Base-by-base conservation (phyloP, 2,113 vertebrate species). In the Carlito syrichta region DNA sequence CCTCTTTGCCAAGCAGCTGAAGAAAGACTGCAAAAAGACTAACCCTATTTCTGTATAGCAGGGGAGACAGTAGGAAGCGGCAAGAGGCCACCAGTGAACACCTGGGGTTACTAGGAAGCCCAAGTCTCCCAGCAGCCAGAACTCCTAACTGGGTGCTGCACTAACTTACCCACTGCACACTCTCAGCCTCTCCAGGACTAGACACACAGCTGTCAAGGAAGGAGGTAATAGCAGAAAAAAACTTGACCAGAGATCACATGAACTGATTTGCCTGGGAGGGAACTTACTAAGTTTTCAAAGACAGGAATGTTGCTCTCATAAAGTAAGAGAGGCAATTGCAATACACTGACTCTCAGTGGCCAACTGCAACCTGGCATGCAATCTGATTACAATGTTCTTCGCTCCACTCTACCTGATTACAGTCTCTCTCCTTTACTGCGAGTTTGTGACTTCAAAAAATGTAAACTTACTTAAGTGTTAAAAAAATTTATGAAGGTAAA, bases 371-470 rank as follows among this genome's bases (percentile, higher is more conserved):
- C 68, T 1, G 52, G n/a, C 32, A 77, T 71, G 89, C 83, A 76
- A 58, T 62, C 23, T 89, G 25, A 89, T 45, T 84, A 93, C 89
- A 87, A 89, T 54, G 32, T n/a, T 85, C 85, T 89, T 89, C 30
- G 79, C 62, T 48, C 43, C 6, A 83, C n/a, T 76, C 89, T 88
- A 60, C 16, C 60, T 77, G 19, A 20, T 84, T 54, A 93, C 2
- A 56, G 40, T 32, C 32, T 81, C n/a, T 69, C 82, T 76, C 20
- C 60, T 79, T 92, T 87, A 66, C 56, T 38, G 30, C 50, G 54
- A 73, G 32, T 93, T 38, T 89, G 32, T 66, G 56, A 69, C 16
- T 76, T 87, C 27, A 83, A 83, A 27, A 76, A 68, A 92, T 58
- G 58, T 20, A 76, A 56, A 73, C 30, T 52, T 58, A 58, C 52